Conservation (phyloP, 2,797 vertebrate species). For the Alosa sapidissima region DNA sequence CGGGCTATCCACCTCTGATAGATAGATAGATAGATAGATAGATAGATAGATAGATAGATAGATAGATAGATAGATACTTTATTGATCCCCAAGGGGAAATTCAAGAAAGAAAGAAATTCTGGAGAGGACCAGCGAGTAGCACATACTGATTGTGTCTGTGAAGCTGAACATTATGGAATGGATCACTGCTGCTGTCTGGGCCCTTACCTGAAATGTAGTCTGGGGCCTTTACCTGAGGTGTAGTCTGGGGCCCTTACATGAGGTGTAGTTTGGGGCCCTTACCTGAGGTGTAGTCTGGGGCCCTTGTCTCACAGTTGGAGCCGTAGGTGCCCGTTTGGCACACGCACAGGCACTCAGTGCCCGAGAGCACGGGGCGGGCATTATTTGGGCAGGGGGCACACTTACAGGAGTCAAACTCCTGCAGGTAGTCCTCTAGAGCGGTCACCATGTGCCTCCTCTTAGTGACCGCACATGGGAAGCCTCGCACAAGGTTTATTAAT, state of each 20-base stretch:
- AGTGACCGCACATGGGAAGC: conserved; percentile 84
- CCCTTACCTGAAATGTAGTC: conserved; percentile 78
- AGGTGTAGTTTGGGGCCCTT: conserved; percentile 67
- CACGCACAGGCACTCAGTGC: conserved; percentile 84
- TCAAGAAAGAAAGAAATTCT: no score
- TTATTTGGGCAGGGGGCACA: conserved; percentile 89
- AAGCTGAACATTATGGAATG: no score
- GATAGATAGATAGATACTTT: no score
- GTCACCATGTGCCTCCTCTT: conserved; percentile 81
- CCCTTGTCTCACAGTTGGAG: conserved; percentile 76
- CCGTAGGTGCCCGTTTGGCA: conserved; percentile 88
- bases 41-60: no score
- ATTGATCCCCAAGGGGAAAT: no score
- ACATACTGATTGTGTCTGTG: no score
- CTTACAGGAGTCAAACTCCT: conserved; percentile 82
- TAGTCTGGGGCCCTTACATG: conserved; percentile 76
- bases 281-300: conserved; percentile 81
- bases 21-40: no score
- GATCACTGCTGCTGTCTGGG: conserved; percentile 22
- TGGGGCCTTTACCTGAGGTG: conserved; percentile 72
- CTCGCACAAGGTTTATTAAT: conserved; percentile 80
- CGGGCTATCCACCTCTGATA: no score
- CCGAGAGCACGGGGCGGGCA: conserved; percentile 72
- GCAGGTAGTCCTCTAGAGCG: conserved; percentile 79
- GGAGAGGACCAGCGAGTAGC: neutral